Base-by-base conservation (phyloP, 2,888 invertebrate species). In the Adela reaumurella region DNA sequence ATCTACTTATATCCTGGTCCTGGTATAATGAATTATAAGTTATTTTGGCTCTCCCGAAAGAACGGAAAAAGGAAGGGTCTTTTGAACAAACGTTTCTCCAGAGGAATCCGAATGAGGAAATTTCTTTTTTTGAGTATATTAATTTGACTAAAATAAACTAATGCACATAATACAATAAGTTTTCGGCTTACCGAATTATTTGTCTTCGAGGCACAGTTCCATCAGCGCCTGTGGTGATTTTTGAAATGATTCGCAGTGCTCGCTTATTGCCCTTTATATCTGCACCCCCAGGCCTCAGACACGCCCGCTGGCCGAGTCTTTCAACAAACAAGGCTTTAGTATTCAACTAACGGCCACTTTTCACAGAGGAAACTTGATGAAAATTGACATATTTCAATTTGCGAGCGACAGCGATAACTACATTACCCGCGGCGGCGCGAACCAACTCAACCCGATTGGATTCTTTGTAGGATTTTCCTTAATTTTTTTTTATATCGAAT, bases 321-420 rank as follows among this genome's bases (percentile, higher is more conserved):
- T 24, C 24, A 5, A 10, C 24, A 24, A 14, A 35, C 35, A 14
- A 3, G 14, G 35, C 57, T 68, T 77, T 74, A 77, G 76, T 77
- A 78, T 78, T 77, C 77, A 68, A 68, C 70, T 63, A 68, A 63
- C 59, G 57, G 49, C 56, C 56, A 60, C 59, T 58, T 47, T 45
- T 46, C 35, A 28, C 44, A 35, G 24, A 48, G 45, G 57, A 57
- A 57, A 57, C 61, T n/a, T 57, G 54, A 59, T 62, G 56, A 62
- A 67, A 74, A 77, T 74, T 78, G 78, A 76, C 77, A 71, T 56
- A 68, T 68, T 73, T 70, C 71, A 65, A 73, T 70, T 71, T 64
- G 60, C 61, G 59, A 62, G 57, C 55, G 55, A 47, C 51, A 14
- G 17, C 35, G 11, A 28, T 52, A 52, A 52, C 68, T 62, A 58